phyloP scores from a whole-genome alignment of 2,797 vertebrate genomes.

The Lacerta agilis region DNA sequence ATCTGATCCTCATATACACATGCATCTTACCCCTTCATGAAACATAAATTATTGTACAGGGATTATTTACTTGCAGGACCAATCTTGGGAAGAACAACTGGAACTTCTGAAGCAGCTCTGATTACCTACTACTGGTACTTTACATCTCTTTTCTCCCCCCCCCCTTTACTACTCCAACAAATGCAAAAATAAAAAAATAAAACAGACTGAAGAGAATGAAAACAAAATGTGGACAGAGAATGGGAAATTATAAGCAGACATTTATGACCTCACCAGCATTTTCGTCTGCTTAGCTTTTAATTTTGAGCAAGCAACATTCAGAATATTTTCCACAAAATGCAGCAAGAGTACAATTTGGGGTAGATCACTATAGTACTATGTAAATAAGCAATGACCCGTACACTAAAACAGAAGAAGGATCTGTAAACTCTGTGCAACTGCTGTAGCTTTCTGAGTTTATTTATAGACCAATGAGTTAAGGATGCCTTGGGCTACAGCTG shows the following conservation, averaged over 20 bases:
- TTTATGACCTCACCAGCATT: neutral
- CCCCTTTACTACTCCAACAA: neutral
- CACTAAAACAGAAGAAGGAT: neutral
- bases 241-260: neutral
- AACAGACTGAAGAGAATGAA: neutral
- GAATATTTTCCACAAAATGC: neutral
- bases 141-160: neutral
- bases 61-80: neutral
- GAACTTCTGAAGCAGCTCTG: neutral
- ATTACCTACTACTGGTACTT: neutral
- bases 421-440: neutral
- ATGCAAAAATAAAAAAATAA: neutral
- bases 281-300: slow-evolving; percentile 1
- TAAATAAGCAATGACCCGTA: neutral
- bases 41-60: neutral
- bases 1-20: neutral
- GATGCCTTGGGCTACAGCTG: slow-evolving; percentile 23
- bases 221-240: neutral
- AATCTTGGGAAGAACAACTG: neutral
- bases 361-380: neutral
- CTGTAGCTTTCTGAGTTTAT: slow-evolving; percentile 3
- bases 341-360: neutral
- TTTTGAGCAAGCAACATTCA: neutral
- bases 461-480: slow-evolving; percentile 26
- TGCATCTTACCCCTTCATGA: neutral